phyloP scores from a whole-genome alignment of 1,140 invertebrate species.

The Neodiprion virginianus region DNA sequence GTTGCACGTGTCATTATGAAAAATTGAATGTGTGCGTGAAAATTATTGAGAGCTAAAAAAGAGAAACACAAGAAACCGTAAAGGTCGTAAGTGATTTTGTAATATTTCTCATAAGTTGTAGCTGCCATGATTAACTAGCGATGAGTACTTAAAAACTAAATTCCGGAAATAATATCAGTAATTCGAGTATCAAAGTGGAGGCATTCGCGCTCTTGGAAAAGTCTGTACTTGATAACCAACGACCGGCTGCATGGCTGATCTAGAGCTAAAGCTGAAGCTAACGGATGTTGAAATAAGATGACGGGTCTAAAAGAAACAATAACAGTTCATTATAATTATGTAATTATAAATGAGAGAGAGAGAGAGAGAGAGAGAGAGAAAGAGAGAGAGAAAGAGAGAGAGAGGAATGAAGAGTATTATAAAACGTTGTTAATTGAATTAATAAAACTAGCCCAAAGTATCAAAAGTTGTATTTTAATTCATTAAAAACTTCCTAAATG shows the following conservation, averaged over 20 bases:
- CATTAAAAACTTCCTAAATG: conserved; percentile 2
- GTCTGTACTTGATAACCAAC: conserved; percentile 21
- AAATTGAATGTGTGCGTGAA: conserved; percentile 24
- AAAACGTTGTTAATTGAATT: conserved; percentile 64
- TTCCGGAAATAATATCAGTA: conserved; percentile 41
- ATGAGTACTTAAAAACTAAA: conserved; percentile 22
- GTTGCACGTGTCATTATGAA: too few species aligned
- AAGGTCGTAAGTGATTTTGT: conserved; percentile 57
- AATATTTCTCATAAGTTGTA: conserved; percentile 61
- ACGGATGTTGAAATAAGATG: conserved; percentile 27
- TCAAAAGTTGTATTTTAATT: conserved; percentile 20
- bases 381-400: conserved; percentile 18
- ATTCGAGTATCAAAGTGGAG: conserved; percentile 42
- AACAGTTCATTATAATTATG: conserved; percentile 62
- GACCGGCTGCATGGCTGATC: conserved; percentile 33
- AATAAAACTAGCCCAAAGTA: conserved; percentile 64
- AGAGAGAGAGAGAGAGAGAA: too few species aligned
- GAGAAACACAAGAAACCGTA: conserved; percentile 27
- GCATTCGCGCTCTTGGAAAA: conserved; percentile 29
- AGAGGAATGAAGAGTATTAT: conserved; percentile 60
- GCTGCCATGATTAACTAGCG: conserved; percentile 52
- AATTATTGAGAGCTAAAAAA: conserved; percentile 24
- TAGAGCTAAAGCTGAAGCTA: background rate
- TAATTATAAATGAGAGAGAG: conserved; percentile 60
- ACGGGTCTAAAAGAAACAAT: conserved; percentile 62